Base-by-base conservation (phyloP, 2,113 vertebrate species). In the Lepidothrix coronata region DNA sequence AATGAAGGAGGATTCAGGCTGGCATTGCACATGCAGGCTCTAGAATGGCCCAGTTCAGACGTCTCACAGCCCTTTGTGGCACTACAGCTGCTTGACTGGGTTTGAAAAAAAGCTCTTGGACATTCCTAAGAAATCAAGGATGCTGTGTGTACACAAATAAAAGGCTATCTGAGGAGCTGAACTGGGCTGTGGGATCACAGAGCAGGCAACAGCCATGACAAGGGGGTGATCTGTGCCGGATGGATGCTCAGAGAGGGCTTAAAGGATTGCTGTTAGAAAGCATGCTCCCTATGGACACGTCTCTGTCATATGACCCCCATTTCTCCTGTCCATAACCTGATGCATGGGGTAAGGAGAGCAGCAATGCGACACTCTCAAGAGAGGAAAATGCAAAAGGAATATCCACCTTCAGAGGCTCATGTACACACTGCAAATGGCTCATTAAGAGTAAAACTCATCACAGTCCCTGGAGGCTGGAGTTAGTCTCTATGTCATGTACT, bases 311-410 rank as follows among this genome's bases (percentile, higher is more conserved):
- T 46, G 35, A 35, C 4, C 30, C 18, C 35, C 9, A 6, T 52
- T 75, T 80, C 66, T 90, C 67, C 80, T 39, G 7, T 18, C 31
- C 1, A 0, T 46, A 33, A 63, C 15, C 28, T 85, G 46, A 58
- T 44, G 37, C 16, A 27, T 18, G 19, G 12, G 8, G 8, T 43
- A 11, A 79, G 30, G 49, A 91, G 28, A 88, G 13, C 19, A 78
- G 46, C n/a, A 85, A 9, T 0, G 1, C 0, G 0, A 11, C n/a
- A 37, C 12, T 35, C 41, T 14, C 17, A 4, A 28, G 3, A 41
- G 7, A 30, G 31, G 59, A 30, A 58, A 2, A 25, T 14, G 21
- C 4, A 59, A 16, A 4, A 71, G 23, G 25, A 89, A 77, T 14
- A 51, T 66, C 19, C 4, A 21, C 8, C 3, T 89, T 54, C 59